A percentile compares a stretch with the other conserved stretches of the same genome.
Conservation (phyloP, 2,113 vertebrate species). For the Toxotes jaculatrix region DNA sequence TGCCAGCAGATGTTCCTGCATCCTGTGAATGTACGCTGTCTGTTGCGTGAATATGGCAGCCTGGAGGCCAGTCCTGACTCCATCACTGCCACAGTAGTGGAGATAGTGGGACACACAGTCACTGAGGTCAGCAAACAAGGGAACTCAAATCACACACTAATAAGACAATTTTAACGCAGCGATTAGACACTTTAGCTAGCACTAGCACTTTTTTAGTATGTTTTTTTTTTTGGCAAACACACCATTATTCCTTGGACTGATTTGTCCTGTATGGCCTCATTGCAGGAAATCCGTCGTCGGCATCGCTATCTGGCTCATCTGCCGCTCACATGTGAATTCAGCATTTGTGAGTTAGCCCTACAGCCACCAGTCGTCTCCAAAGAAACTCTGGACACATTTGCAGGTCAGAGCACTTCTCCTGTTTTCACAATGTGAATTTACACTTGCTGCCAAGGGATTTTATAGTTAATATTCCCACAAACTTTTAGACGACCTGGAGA, state of each 20-base stretch:
- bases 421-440: background rate
- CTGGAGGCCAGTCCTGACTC: slow-evolving; percentile 94
- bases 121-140: slow-evolving; percentile 88
- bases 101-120: slow-evolving; percentile 95
- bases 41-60: slow-evolving; percentile 94
- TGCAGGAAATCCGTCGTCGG: slow-evolving; percentile 93
- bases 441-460: background rate
- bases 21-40: slow-evolving; percentile 95
- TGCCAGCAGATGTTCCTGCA: slow-evolving; percentile 99
- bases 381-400: slow-evolving; percentile 94
- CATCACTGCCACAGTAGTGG: slow-evolving; percentile 94
- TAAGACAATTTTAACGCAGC: background rate
- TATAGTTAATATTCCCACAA: background rate
- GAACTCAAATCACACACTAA: background rate
- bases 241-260: background rate
- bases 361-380: slow-evolving; percentile 93
- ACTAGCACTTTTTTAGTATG: background rate
- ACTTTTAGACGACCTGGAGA: slow-evolving; percentile 93
- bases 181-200: background rate
- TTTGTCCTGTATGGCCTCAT: background rate
- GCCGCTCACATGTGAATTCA: slow-evolving; percentile 99
- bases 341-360: slow-evolving; percentile 95
- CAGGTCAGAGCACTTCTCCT: slow-evolving; percentile 82
- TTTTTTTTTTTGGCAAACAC: background rate
- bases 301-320: slow-evolving; percentile 96